Evolutionary conservation across 2,888 invertebrate species (phyloP).

Genomic region (Megastigmus dorsalis): DNA sequence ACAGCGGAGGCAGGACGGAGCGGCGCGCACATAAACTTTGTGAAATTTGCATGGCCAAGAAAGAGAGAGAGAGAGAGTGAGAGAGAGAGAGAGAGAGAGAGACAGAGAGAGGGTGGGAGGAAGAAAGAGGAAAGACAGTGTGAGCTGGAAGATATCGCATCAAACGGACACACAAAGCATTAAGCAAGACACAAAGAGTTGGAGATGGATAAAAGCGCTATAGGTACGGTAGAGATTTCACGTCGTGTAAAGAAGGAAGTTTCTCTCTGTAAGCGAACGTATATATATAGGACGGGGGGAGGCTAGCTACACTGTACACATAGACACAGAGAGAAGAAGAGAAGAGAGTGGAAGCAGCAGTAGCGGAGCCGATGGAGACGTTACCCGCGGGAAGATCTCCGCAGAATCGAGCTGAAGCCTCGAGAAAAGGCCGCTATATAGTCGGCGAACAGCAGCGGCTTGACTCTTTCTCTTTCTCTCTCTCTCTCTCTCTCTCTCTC

Average conservation of each 20-base stretch:
- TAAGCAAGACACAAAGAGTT: slow-evolving; percentile 30
- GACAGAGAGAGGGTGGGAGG: neutral
- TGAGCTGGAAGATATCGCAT: slow-evolving; percentile 10
- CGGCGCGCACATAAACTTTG: too few relatives aligned
- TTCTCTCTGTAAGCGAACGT: neutral
- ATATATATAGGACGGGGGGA: too few relatives aligned
- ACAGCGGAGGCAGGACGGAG: neutral
- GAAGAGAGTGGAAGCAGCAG: neutral
- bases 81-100: neutral
- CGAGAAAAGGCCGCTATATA: neutral
- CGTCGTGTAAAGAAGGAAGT: slow-evolving; percentile 7
- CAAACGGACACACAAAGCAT: slow-evolving; percentile 17
- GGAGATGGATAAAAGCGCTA: slow-evolving; percentile 5
- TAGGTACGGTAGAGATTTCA: slow-evolving; percentile 10
- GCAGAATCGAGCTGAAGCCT: neutral
- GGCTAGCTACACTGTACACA: neutral
- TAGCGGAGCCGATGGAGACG: neutral
- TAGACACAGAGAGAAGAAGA: neutral
- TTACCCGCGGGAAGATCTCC: slow-evolving; percentile 21
- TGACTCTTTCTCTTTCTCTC: neutral
- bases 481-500: neutral
- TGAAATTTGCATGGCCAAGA: slow-evolving; percentile 22
- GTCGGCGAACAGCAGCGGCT: neutral
- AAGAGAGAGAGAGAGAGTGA: neutral
- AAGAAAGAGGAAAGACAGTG: neutral